A percentile compares a stretch with the other conserved stretches of the same genome.
Evolutionary conservation across 2,113 vertebrate species (phyloP).

Genomic region (Corydoras maculifer): DNA sequence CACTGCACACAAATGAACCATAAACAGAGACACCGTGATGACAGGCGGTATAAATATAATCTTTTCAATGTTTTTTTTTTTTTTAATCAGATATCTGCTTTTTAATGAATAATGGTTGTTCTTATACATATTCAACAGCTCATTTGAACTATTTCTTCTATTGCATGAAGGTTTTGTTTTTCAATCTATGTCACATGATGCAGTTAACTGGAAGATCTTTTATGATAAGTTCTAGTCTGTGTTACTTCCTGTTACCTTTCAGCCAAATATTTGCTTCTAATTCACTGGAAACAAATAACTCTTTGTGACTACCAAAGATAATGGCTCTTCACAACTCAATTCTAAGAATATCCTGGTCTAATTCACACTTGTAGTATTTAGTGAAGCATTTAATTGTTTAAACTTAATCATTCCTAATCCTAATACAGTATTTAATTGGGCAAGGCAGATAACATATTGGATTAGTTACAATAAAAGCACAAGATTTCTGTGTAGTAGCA

Average conservation of each 20-base stretch:
- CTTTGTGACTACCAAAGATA: constrained; percentile 7
- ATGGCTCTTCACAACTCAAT: constrained; percentile 5
- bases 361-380: no score
- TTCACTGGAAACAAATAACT: constrained; percentile 14
- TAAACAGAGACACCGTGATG: constrained; percentile 8
- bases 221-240: constrained; percentile 21
- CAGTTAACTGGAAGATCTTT: background rate
- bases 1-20: constrained; percentile 29
- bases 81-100: no score
- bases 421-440: no score
- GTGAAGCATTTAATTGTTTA: no score
- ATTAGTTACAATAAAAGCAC: background rate
- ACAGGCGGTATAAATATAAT: background rate
- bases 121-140: no score
- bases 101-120: no score
- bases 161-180: no score
- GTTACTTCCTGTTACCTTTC: constrained; percentile 19
- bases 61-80: no score
- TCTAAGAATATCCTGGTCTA: constrained; percentile 3
- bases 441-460: background rate
- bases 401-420: no score
- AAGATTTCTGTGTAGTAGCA: no score
- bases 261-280: constrained; percentile 1
- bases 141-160: no score
- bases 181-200: no score